phyloP scores from a whole-genome alignment of 2,888 invertebrate genomes.

The Drosophila aldrichi region DNA sequence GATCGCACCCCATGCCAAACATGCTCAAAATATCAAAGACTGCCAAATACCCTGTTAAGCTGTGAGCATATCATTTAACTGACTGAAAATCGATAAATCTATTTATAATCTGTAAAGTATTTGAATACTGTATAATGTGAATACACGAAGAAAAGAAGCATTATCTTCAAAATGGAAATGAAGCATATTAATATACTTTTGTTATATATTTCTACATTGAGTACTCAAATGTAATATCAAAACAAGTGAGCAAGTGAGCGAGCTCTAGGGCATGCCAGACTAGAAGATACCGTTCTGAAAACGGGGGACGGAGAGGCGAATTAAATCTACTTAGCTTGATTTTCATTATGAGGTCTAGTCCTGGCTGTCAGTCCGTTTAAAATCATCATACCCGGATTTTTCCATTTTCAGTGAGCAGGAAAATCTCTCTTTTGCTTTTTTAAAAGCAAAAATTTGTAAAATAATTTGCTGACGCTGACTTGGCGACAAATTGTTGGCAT shows the following conservation, averaged over 20 bases:
- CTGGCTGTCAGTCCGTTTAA: neutral
- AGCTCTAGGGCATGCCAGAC: neutral
- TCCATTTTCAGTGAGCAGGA: neutral
- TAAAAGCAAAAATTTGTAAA: slow-evolving; percentile 7
- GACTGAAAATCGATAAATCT: neutral
- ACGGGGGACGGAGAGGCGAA: too few species aligned
- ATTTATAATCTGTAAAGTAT: neutral
- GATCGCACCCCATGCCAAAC: slow-evolving; percentile 10
- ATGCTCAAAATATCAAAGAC: neutral
- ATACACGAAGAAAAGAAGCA: neutral
- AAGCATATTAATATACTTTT: neutral
- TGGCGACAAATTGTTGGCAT: slow-evolving; percentile 26
- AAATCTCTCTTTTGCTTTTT: neutral
- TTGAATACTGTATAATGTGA: neutral
- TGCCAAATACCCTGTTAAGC: neutral
- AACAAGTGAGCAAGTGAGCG: neutral
- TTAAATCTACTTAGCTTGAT: too few species aligned
- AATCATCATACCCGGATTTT: neutral
- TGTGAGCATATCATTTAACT: neutral
- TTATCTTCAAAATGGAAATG: neutral
- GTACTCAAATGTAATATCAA: neutral
- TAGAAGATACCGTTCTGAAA: neutral
- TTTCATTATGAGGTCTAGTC: too few species aligned
- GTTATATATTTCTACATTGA: neutral
- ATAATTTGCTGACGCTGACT: slow-evolving; percentile 17